Evolutionary conservation across 2,113 vertebrate genomes (phyloP), one percentile per base, ranked within the genome.

Genomic region (Xenopus borealis): DNA sequence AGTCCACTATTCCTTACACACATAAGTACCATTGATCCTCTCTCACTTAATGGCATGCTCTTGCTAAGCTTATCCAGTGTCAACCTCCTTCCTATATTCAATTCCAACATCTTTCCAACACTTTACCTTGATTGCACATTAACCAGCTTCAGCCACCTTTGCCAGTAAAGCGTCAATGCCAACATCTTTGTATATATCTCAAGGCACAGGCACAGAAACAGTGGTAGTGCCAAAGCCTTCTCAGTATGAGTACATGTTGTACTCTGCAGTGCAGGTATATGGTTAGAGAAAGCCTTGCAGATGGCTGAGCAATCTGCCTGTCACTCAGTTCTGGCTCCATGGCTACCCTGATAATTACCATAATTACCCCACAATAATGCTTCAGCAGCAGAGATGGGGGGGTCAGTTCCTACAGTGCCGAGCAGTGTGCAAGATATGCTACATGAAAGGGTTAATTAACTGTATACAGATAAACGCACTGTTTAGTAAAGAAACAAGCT

Each of bases 321-420:
- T 55, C 53, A 55, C 17, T 55, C 53, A 55, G 2, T 55, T 16
- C 53, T 55, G 53, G 20, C 27, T 17, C 62, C 16, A 33, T 33
- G 23, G 62, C 23, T 33, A 63, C 62, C 30, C 62, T 63, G 30
- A 63, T 63, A 63, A 63, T 63, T 63, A 63, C 62, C 23, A 63
- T 33, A 63, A 63, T 63, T 63, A 63, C 30, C 62, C 62, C 16
- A 17, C 62, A 63, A 33, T 33, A 12, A 13, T 33, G 23, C 23
- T 33, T 63, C 17, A 10, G 62, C 62, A 63, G 62, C 23, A 63
- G 62, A 63, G 23, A 33, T n/a, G 33, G 40, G 62, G 62, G 62
- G 7, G 30, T 33, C 14, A 33, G 23, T 63, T 16, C 13, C 62
- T 27, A 63, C 62, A 63, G 30, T 33, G 13, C 17, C 14, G 18